These are phyloP conservation scores for Nothoprocta perdicaria DNA, from an alignment of 2,113 vertebrate species.

Conservation along the genomic window DNA sequence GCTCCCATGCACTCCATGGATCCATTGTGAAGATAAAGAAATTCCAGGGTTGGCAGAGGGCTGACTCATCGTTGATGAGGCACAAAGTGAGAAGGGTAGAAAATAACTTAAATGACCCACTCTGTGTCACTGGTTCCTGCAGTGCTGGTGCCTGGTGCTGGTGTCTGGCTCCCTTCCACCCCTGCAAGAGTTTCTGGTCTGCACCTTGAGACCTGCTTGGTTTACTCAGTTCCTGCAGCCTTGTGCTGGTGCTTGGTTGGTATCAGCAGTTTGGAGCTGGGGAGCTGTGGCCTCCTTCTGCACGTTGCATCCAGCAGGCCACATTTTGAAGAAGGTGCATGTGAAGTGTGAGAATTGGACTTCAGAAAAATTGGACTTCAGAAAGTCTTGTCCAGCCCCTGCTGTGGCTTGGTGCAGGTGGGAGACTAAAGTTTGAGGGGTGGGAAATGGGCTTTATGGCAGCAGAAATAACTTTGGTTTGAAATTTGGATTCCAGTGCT, in stretches of 20 bases:
- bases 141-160: rapidly evolving
- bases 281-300: neutral
- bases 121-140: neutral
- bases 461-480: slow-evolving; percentile 52
- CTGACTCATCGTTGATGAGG: neutral
- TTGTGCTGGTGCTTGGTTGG: neutral
- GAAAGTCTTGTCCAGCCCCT: neutral
- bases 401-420: neutral
- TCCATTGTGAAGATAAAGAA: neutral
- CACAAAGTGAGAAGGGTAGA: neutral
- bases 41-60: neutral
- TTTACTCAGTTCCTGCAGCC: neutral
- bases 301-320: neutral
- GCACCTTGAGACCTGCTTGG: neutral
- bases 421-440: neutral
- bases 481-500: slow-evolving; percentile 34
- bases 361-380: slow-evolving; percentile 20
- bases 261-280: neutral
- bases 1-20: neutral
- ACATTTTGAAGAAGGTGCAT: neutral
- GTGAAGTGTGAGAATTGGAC: rapidly evolving
- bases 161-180: neutral
- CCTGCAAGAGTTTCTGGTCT: neutral
- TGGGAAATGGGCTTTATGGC: slow-evolving; percentile 18
- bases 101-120: neutral